These are phyloP conservation scores for Sarcophaga caerulescens DNA, from an alignment of 2,888 invertebrate species.

Conservation along the genomic window DNA sequence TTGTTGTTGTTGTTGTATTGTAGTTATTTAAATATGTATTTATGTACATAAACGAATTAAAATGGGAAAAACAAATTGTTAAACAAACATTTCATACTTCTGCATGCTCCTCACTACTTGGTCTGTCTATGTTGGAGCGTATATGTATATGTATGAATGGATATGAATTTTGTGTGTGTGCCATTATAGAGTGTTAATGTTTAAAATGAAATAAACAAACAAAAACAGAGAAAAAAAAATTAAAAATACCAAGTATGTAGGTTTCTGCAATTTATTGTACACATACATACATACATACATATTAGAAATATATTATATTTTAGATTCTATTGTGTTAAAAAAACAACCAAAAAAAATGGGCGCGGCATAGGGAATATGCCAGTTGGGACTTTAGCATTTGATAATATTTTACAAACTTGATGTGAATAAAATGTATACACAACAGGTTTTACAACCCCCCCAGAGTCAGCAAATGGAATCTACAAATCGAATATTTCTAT, in stretches of 20 bases:
- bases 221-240: too few relatives aligned
- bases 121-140: neutral
- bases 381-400: neutral
- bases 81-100: neutral
- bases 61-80: neutral
- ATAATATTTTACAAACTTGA: neutral
- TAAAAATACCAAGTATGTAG: too few relatives aligned
- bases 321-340: neutral
- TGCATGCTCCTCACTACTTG: neutral
- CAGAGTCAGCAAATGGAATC: too few relatives aligned
- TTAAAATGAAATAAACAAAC: too few relatives aligned
- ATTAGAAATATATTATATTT: neutral
- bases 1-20: too few relatives aligned
- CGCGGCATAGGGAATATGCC: neutral
- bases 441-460: slow-evolving; percentile 20
- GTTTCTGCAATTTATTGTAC: neutral
- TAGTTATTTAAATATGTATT: neutral
- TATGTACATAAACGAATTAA: too few relatives aligned
- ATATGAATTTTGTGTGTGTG: neutral
- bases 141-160: neutral
- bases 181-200: too few relatives aligned
- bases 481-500: too few relatives aligned
- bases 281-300: slow-evolving; percentile 12
- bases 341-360: neutral
- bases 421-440: neutral